Evolutionary conservation across 2,888 invertebrate species (phyloP).

Genomic region (Sesia bembeciformis): DNA sequence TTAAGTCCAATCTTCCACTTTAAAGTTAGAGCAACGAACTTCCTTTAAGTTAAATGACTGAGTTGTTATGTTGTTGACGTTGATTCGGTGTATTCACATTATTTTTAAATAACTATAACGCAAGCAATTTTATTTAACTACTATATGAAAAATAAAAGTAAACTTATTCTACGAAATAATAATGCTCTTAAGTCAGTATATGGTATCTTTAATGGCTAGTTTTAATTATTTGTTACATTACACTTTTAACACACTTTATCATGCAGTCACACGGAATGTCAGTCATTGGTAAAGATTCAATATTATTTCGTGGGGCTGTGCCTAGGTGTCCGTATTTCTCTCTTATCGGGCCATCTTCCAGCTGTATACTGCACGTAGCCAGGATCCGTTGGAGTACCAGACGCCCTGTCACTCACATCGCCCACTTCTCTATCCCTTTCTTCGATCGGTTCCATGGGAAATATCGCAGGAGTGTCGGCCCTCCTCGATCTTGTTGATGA

Average conservation of each 20-base stretch:
- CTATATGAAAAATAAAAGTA: too few relatives aligned
- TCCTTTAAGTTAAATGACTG: conserved; percentile 30
- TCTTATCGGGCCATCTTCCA: conserved; percentile 77
- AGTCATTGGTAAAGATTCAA: not conserved
- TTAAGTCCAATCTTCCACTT: conserved; percentile 58
- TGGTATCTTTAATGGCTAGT: not conserved
- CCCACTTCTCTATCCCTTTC: conserved; percentile 45
- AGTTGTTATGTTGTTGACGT: too few relatives aligned
- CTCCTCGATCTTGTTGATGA: conserved; percentile 42
- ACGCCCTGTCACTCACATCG: conserved; percentile 58
- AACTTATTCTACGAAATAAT: too few relatives aligned
- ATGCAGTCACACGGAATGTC: not conserved
- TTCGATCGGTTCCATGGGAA: conserved; percentile 72
- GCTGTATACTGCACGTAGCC: conserved; percentile 84
- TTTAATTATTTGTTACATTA: not conserved
- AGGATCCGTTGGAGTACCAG: conserved; percentile 81
- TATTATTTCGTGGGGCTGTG: conserved; percentile 61
- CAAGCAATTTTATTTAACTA: too few relatives aligned
- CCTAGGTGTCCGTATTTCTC: conserved; percentile 73
- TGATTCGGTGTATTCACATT: too few relatives aligned
- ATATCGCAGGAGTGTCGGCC: conserved; percentile 56
- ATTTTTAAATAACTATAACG: too few relatives aligned
- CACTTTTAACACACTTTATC: not conserved
- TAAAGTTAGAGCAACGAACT: conserved; percentile 51
- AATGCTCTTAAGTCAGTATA: too few relatives aligned